These are phyloP conservation scores for Polydrusus pterygomalis DNA, from an alignment of 2,888 invertebrate genomes.

Conservation along the genomic window DNA sequence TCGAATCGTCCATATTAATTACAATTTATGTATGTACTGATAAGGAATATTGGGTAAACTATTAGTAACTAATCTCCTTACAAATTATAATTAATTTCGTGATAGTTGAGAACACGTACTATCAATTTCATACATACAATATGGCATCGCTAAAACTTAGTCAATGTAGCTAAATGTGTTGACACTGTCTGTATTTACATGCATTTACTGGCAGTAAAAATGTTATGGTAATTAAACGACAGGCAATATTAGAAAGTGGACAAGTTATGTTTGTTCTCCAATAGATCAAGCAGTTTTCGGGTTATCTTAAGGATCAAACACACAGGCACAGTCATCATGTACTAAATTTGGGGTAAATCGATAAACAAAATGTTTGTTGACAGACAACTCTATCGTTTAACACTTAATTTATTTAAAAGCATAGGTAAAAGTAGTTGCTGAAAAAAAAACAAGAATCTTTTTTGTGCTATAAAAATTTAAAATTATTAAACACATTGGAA, in stretches of 20 bases:
- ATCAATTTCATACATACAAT: conserved; percentile 32
- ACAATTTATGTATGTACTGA: conserved; percentile 14
- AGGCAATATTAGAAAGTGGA: not conserved
- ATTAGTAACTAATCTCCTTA: conserved; percentile 35
- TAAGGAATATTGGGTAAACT: conserved; percentile 31
- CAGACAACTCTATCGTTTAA: too few species aligned
- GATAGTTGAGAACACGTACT: conserved; percentile 23
- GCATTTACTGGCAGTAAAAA: not conserved
- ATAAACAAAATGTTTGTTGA: too few species aligned
- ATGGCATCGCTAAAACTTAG: not conserved
- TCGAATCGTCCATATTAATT: not conserved
- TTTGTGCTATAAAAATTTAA: too few species aligned
- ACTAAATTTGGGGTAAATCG: too few species aligned
- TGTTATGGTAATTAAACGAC: not conserved
- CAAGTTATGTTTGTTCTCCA: not conserved
- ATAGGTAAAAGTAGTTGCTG: too few species aligned
- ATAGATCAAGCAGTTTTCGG: too few species aligned
- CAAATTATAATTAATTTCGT: conserved; percentile 34
- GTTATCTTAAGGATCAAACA: too few species aligned
- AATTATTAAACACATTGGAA: too few species aligned
- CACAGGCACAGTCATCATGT: too few species aligned
- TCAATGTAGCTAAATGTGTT: conserved; percentile 9
- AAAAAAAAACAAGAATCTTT: too few species aligned
- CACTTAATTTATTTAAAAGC: too few species aligned
- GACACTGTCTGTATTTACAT: conserved; percentile 10